Evolutionary conservation across 2,797 vertebrate species (phyloP), one percentile per base, ranked within the genome.

Genomic region (Pyrrhura leucotis): DNA sequence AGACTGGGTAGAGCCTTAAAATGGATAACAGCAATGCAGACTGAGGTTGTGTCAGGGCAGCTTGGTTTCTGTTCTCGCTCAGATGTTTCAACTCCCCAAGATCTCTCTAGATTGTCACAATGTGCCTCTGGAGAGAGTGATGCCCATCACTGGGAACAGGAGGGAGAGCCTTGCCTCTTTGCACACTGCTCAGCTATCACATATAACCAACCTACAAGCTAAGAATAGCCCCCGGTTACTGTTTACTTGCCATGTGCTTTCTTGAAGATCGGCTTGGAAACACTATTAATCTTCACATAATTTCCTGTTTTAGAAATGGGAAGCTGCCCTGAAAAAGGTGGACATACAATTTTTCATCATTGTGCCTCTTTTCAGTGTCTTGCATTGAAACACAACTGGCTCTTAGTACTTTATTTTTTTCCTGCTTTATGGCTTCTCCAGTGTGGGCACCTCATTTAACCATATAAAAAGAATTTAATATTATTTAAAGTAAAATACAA

Each of bases 281-380:
- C 86, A 42, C 37, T 56, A 86, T 82, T 85, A 91, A 77, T 87
- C 65, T 79, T 95, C 33, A 83, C 20, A 44, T 93, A 82, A 69
- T 88, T 87, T 90, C 45, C 15, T 75, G 1, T 3, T 86, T 65
- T 73, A 71, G 71, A 91, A 86, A 86, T 73, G 14, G 58, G 48
- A 84, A 74, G 31, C 42, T 65, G 14, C 22, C 88, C 74, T 88
- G 73, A 88, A 85, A 94, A 76, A 80, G 12, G 4, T 4, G 3
- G 28, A 48, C 59, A 19, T 48, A 35, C 11, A 31, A 69, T 91
- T 89, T 92, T 92, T 93, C 53, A 66, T 65, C 51, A 50, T 56
- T 54, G 48, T 78, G 14, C 10, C 35, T 91, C 42, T 59, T 33
- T 76, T 86, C 29, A 51, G 20, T 40, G 17, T 12, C 7, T 90